A percentile compares a stretch with the other conserved stretches of the same genome.
These are phyloP conservation scores for Eueides isabella DNA, from an alignment of 1,140 invertebrate species.

Conservation along the genomic window DNA sequence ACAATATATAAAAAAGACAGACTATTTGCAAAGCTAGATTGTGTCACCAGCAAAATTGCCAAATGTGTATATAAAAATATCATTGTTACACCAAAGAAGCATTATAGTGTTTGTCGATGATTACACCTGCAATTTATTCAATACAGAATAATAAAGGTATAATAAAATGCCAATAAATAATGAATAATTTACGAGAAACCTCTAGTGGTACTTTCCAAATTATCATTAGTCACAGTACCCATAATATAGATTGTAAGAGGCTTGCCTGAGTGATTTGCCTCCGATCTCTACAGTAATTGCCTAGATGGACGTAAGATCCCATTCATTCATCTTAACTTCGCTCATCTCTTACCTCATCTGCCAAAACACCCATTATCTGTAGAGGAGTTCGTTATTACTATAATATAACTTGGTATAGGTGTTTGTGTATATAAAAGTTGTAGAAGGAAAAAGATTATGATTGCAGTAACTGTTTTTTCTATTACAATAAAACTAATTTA, in stretches of 20 bases:
- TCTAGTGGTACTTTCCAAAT: slow-evolving; percentile 30
- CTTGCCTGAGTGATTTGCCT: slow-evolving; percentile 41
- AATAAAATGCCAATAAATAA: not conserved
- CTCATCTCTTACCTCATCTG: slow-evolving; percentile 38
- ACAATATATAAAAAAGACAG: no score
- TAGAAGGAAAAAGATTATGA: not conserved
- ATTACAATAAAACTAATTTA: not conserved
- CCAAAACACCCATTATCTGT: slow-evolving; percentile 37
- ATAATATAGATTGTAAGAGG: slow-evolving; percentile 38
- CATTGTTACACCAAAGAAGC: no score
- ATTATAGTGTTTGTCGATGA: no score
- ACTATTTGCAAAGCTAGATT: no score
- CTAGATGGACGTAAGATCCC: slow-evolving; percentile 38
- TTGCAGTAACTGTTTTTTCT: not conserved
- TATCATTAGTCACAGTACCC: slow-evolving; percentile 42
- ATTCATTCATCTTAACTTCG: slow-evolving; percentile 46
- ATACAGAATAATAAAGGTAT: not conserved
- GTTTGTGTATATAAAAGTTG: not conserved
- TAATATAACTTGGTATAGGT: slow-evolving; percentile 1
- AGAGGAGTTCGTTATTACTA: slow-evolving; percentile 28
- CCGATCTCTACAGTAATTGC: slow-evolving; percentile 43
- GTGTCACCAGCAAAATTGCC: no score
- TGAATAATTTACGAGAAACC: not conserved
- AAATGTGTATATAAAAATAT: no score
- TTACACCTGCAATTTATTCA: no score